Evolutionary conservation across 2,113 vertebrate genomes (phyloP).

Genomic region (Noturus placidus): DNA sequence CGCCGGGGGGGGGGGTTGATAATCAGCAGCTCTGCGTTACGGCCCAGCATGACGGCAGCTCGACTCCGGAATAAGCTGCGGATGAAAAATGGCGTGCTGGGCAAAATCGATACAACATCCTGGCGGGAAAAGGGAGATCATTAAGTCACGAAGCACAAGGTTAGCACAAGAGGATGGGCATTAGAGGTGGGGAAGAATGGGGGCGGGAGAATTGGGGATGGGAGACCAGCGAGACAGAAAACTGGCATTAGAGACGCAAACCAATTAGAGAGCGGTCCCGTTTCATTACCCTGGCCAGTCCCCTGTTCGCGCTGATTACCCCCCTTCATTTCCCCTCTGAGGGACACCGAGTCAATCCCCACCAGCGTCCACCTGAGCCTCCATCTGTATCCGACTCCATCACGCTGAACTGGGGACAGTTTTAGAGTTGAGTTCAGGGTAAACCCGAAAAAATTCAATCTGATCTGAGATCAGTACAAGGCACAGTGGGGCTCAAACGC

Average conservation of each 20-base stretch:
- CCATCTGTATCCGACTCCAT: constrained; percentile 48
- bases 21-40: background rate
- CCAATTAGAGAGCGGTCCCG: constrained; percentile 41
- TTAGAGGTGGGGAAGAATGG: background rate
- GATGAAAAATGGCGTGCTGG: background rate
- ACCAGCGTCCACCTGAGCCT: constrained; percentile 67
- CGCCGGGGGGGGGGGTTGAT: background rate
- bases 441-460: background rate
- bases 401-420: constrained; percentile 6
- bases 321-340: constrained; percentile 46
- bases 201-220: background rate
- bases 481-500: constrained; percentile 58
- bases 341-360: constrained; percentile 66
- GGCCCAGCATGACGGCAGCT: background rate
- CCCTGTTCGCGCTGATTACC: constrained; percentile 40
- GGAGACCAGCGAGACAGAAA: background rate
- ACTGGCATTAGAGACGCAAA: constrained; percentile 20
- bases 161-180: background rate
- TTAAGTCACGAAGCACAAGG: background rate
- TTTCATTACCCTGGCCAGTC: constrained; percentile 44
- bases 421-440: no score
- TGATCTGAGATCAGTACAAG: background rate
- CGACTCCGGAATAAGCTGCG: background rate
- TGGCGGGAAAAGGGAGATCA: background rate
- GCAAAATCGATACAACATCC: background rate